Base-by-base conservation (phyloP, 2,797 vertebrate species). In the Telmatherina bonti region DNA sequence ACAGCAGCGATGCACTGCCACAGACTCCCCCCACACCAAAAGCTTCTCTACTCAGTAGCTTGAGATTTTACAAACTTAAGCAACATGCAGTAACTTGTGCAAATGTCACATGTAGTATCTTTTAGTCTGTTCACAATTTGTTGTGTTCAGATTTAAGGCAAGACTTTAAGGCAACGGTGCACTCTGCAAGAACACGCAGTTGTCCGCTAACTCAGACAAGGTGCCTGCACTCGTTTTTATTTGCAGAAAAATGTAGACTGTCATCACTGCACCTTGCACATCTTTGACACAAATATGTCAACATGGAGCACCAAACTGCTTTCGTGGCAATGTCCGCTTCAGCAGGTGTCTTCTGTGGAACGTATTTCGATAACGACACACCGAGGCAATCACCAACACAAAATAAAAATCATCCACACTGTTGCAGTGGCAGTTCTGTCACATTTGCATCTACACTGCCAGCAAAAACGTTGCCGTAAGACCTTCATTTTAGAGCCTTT, bases 381-480 rank as follows among this genome's bases (percentile, higher is more conserved):
- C 12, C 15, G 49, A 27, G 24, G 13, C 12, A 52, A 36, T 22
- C 24, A 18, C 33, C 18, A 54, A 31, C 38, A 26, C 1, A 65
- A 57, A 33, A 26, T 36, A 4, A 51, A 15, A 24, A 26, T 18
- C 30, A 9, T 27, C 53, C 60, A 24, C 4, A 15, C 35, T 52
- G 62, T 36, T 52, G 47, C 47, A 38, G 31, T 33, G 5, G 11
- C 10, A 49, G 30, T 63, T 26, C 47, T 70, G 26, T 63, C 31
- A 31, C 7, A 67, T 27, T 61, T 52, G 10, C 18, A 54, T 60
- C 2, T 33, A 3, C 7, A 6, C 29, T 53, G 8, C 26, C 4
- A 58, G 29, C 43, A 33, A 35, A 33, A 54, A 33, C 6, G 16
- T 38, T 64, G 1, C 55, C 51, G 1, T 33, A 58, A n/a, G 43